Conservation (phyloP, 2,113 vertebrate species). For the Saimiri boliviensis region DNA sequence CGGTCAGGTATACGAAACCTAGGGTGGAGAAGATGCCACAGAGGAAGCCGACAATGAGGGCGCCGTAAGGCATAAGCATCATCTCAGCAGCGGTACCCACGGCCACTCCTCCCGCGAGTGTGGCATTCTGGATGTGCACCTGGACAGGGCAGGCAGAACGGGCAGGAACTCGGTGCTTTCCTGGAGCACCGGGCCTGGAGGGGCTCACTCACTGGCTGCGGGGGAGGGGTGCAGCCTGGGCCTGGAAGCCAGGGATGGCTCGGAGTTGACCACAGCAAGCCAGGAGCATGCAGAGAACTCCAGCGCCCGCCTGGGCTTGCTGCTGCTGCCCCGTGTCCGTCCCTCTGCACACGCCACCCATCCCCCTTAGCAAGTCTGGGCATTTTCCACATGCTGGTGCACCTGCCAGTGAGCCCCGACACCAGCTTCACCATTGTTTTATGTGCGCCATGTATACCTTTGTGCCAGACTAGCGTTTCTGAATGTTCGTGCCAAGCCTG, state of each 20-base stretch:
- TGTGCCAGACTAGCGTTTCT: neutral
- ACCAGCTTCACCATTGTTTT: accelerated
- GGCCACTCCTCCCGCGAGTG: slow-evolving; percentile 93
- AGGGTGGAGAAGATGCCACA: slow-evolving; percentile 92
- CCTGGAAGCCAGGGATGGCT: neutral
- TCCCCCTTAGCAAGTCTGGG: neutral
- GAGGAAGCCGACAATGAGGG: slow-evolving; percentile 93
- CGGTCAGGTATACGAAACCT: slow-evolving; percentile 91
- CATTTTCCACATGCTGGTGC: neutral
- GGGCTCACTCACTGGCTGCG: neutral
- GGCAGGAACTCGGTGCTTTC: neutral
- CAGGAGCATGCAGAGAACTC: neutral
- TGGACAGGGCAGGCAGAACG: slow-evolving; percentile 62
- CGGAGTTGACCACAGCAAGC: neutral
- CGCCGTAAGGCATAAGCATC: slow-evolving; percentile 93
- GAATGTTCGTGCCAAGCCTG: accelerated
- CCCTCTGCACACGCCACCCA: neutral
- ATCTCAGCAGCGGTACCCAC: slow-evolving; percentile 95
- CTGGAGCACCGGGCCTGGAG: accelerated
- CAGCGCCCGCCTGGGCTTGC: neutral
- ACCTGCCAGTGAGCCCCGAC: neutral
- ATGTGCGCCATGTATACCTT: too few relatives aligned
- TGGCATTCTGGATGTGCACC: slow-evolving; percentile 98
- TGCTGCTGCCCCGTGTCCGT: neutral
- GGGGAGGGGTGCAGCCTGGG: accelerated